Base-by-base conservation (phyloP, 1,140 invertebrate species). In the Elymnias hypermnestra region DNA sequence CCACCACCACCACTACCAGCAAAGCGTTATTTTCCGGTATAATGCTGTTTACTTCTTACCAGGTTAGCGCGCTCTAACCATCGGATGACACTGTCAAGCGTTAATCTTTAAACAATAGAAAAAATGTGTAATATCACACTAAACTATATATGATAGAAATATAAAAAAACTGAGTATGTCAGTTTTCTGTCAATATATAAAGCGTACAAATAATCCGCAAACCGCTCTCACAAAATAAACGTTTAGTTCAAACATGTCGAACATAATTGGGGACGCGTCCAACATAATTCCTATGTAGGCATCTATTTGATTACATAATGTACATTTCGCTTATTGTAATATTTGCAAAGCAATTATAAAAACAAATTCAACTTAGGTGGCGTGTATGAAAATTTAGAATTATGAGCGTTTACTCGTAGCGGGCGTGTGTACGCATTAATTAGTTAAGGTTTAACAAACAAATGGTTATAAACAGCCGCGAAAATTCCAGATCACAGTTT, bases 301-400 rank as follows among this genome's bases (percentile, higher is more conserved):
- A 39, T 38, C 25, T 53, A 46, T 65, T 55, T 62, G 42, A 62
- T 70, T 61, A 70, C 64, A 59, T 62, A 77, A 74, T 68, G 44
- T 66, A 58, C 54, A 58, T 65, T 74, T 66, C 64, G 63, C 59
- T 63, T 57, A 61, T 54, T 21, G 57, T 42, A 53, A 65, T 76
- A 70, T 82, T 82, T 78, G 71, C 64, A 63, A 57, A 53, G 67
- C 66, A 76, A 74, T 78, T 76, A 69, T 68, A 64, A 75, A 72
- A 75, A 68, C 58, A 73, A 65, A 75, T 73, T 67, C 59, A 61
- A 63, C 66, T 67, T 48, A 54, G 48, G 45, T 57, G 54, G 44
- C 53, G 52, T 47, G 56, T 67, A 72, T 63, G 57, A 70, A 72
- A 74, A 74, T 56, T 53, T 64, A 38, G 56, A 53, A 53, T 57